Evolutionary conservation across 2,888 invertebrate genomes (phyloP).

Genomic region (Cetonia aurata): DNA sequence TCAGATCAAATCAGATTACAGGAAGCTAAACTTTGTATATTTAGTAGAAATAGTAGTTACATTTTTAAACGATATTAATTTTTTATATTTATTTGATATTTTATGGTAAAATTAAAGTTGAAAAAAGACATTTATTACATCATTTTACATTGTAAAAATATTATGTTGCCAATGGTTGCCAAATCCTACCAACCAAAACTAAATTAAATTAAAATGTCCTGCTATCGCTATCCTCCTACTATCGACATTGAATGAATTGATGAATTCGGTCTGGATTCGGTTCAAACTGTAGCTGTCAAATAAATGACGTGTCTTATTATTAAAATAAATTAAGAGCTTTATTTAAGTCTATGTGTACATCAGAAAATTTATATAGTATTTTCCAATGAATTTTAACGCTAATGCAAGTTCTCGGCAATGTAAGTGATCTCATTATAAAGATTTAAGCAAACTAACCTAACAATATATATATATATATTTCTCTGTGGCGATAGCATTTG

Average conservation of each 20-base stretch:
- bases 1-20: no score
- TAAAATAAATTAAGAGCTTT: conserved; percentile 18
- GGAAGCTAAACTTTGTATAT: conserved; percentile 3
- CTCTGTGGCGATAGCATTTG: conserved; percentile 57
- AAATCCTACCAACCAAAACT: conserved; percentile 6
- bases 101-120: conserved; percentile 5
- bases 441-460: conserved; percentile 44
- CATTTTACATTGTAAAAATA: neutral
- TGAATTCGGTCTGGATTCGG: conserved; percentile 1
- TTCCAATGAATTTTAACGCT: conserved; percentile 64
- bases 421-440: conserved; percentile 53
- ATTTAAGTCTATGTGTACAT: conserved; percentile 15
- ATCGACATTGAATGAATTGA: no score
- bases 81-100: conserved; percentile 21
- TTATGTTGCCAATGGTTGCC: neutral
- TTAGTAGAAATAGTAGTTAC: conserved; percentile 3
- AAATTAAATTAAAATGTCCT: conserved; percentile 26
- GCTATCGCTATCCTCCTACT: no score
- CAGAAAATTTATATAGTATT: conserved; percentile 22
- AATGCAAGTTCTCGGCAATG: conserved; percentile 62
- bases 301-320: conserved; percentile 45
- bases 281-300: conserved; percentile 19
- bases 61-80: neutral
- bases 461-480: conserved; percentile 43
- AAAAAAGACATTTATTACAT: conserved; percentile 27